phyloP scores from a whole-genome alignment of 2,113 vertebrate genomes.

The Proteles cristata region DNA sequence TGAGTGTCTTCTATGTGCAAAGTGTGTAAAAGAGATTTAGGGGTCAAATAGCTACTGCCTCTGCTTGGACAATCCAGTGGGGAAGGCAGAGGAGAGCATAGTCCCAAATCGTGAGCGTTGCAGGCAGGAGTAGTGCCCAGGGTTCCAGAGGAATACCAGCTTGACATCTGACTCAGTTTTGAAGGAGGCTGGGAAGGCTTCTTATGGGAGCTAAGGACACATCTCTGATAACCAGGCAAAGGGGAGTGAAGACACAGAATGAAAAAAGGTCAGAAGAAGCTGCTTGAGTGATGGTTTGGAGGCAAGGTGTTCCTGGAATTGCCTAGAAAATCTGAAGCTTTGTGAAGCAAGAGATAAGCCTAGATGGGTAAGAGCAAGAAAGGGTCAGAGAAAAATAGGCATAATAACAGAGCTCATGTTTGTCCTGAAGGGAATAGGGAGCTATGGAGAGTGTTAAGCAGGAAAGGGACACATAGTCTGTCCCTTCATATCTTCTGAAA shows the following conservation, averaged over 20 bases:
- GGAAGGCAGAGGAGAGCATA: neutral
- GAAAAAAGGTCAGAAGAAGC: neutral
- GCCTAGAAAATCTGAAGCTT: constrained; percentile 12
- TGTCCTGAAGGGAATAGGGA: neutral
- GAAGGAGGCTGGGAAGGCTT: neutral
- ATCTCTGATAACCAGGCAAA: neutral
- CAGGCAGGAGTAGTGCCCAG: neutral
- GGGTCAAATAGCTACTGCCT: neutral
- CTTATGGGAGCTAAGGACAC: neutral
- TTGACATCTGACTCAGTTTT: neutral
- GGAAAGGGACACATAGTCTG: neutral
- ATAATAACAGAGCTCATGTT: neutral
- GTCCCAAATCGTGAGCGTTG: neutral
- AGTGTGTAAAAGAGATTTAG: neutral
- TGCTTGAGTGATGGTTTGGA: constrained; percentile 9
- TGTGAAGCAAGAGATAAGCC: neutral
- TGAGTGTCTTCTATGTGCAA: neutral
- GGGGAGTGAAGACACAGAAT: neutral
- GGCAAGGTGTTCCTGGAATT: constrained; percentile 30
- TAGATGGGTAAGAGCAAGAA: neutral
- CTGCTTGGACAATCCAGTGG: neutral
- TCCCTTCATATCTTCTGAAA: constrained; percentile 11
- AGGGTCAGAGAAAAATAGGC: neutral
- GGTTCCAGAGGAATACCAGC: neutral
- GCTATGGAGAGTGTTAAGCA: neutral